Evolutionary conservation across 2,797 vertebrate genomes (phyloP), one percentile per base, ranked within the genome.

Genomic region (Tiaroga cobitis): DNA sequence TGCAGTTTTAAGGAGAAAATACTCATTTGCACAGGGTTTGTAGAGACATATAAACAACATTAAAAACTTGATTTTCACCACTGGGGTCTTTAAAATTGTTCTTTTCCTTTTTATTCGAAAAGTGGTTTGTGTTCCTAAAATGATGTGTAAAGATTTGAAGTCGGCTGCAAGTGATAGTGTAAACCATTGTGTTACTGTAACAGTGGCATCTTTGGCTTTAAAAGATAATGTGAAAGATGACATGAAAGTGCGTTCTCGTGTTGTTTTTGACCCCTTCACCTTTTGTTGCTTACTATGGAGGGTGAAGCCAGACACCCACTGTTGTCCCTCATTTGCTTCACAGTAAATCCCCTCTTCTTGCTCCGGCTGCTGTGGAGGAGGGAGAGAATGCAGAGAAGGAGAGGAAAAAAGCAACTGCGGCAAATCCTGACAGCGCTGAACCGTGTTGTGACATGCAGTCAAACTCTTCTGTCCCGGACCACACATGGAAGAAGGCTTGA

Each of bases 311-410:
- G 16, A 73, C 76, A 41, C 18, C 3, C 41, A n/a, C 56, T 18
- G 15, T 63, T 46, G 13, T 75, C 29, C 82, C 54, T 75, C 63
- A 75, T 59, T 43, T 63, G 29, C 89, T 86, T 92, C 90, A 24
- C 94, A 97, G 96, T 90, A 96, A 96, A 92, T 96, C 95, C 83
- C 87, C 95, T 88, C 93, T 95, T 63, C 95, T 89, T 92, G 92
- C 95, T 90, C 91, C 96, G 0, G 92, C 94, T 78, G 91, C 92
- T 0, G 93, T 91, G 0, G 97, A 97, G 43, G 93, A 96, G 89
- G 92, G 94, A 0, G 96, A 97, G 90, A 92, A 95, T 24, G 95
- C 95, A 0, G 96, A 96, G 86, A 95, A 92, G 0, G 95, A 97
- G 37, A 88, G 51, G 89, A 92, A 83, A 59, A 93, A 90, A 69